Evolutionary conservation across 2,888 invertebrate genomes (phyloP), one percentile per base, ranked within the genome.

Genomic region (Drosophila greeni): DNA sequence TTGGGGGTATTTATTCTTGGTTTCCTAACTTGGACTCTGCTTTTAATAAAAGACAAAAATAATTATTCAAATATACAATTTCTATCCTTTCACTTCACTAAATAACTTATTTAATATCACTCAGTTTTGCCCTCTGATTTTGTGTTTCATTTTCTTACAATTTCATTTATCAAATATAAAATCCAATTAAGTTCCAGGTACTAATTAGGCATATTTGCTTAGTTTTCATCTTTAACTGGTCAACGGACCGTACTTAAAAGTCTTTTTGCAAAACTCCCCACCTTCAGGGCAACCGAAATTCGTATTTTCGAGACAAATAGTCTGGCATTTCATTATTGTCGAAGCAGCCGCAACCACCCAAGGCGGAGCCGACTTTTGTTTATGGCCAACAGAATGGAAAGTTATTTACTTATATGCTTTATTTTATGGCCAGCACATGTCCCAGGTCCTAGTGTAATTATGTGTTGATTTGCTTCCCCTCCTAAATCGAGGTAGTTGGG

Each of bases 331-430:
- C 34, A 56, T 56, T 57, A 36, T 51, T 40, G 26, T 18, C 23
- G 29, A 20, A 43, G 23, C 33, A 24, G 42, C 42, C 42, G 23
- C 24, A 42, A 26, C 42, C 24, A 18, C 39, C 43, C 51, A 29
- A n/a, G 43, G 14, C 61, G 16, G 24, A 51, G 66, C 54, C 43
- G 70, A 66, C 67, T 80, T 82, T 76, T 70, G 74, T 80, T 82
- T 84, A 82, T 77, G 83, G 68, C 75, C 70, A 76, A 71, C 80
- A 69, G 82, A 82, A 82, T 82, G 83, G 85, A 82, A 82, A 82
- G 83, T 84, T 82, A 83, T 84, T 80, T 80, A 80, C 82, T 84
- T 69, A 75, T 67, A 70, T 64, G 84, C 75, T 61, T 75, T 67
- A 73, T 80, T 81, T 82, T 84, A 82, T 82, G 83, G 61, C 83